Base-by-base conservation (phyloP, 2,797 vertebrate species). In the Pteronotus mesoamericanus region DNA sequence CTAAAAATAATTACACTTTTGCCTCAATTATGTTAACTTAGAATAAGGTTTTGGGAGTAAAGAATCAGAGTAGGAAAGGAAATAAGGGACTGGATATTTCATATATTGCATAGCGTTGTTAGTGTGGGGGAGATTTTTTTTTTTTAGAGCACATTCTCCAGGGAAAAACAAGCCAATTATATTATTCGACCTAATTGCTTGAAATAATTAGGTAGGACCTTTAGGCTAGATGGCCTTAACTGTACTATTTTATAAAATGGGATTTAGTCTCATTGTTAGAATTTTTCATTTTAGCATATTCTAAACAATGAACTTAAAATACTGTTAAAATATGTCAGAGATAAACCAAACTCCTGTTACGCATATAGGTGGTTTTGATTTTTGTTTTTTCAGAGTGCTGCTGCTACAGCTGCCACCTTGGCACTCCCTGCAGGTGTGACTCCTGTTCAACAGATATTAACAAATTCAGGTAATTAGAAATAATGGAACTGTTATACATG, bases 361-460 rank as follows among this genome's bases (percentile, higher is more conserved):
- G 15, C 29, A 51, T 2, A 14, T 55, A 4, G 0, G 5, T 71
- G n/a, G 4, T 37, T 93, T 69, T 78, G 19, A 86, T 61, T 48
- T 48, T 69, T 61, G 4, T 18, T 82, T 92, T 98, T 98, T 95
- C 98, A 99, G 99, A 99, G 99, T 98, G 99, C 99, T 98, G 99
- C 99, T 97, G 99, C 99, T 42, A 99, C 99, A 11, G 99, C 99
- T 89, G 99, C 99, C 95, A 99, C 99, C 0, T 98, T 99, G 94
- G 99, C 99, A 74, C 98, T 99, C 91, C 99, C 99, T 32, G 99
- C 99, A 84, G 99, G 99, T 3, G 99, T 99, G 97, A 98, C 99
- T 95, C 99, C 99, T 39, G 99, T 99, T 98, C 99, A 99, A 96
- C 99, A 99, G 98, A 98, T 99, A 97, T 95, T 99, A 98, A 99